phyloP scores from a whole-genome alignment of 53 echinoderm and acorn worm genomes.

The Mesocentrotus franciscanus region DNA sequence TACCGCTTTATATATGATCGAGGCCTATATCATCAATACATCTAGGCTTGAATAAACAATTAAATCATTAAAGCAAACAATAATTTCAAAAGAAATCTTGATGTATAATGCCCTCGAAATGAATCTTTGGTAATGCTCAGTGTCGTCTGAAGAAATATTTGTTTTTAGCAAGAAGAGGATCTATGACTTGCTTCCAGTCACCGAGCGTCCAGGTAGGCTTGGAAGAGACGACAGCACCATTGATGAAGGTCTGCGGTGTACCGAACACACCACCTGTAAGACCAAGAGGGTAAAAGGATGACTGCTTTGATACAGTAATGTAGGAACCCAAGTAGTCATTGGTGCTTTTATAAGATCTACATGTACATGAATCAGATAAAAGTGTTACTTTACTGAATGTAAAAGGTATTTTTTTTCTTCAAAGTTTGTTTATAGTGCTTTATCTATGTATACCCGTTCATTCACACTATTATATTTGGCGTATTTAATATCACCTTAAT shows the following conservation, averaged over 20 bases:
- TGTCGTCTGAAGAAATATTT: constrained; percentile 3
- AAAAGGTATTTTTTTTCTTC: too few species aligned
- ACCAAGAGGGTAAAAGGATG: neutral
- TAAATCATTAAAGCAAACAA: neutral
- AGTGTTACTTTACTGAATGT: too few species aligned
- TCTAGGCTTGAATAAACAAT: neutral
- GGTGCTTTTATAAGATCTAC: neutral
- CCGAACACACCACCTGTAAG: constrained; percentile 71
- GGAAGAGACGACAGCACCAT: constrained; percentile 66
- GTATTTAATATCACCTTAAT: too few species aligned
- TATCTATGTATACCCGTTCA: too few species aligned
- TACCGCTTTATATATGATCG: too few species aligned
- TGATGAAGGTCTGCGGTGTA: constrained; percentile 71
- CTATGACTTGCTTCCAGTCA: constrained; percentile 75
- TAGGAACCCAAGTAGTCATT: too few species aligned
- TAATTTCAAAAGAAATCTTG: neutral
- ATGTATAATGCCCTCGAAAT: neutral
- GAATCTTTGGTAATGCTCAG: neutral
- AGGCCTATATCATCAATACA: too few species aligned
- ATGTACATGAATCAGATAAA: neutral
- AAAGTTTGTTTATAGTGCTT: too few species aligned
- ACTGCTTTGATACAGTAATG: neutral
- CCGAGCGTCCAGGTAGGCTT: constrained; percentile 66
- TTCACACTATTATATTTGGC: too few species aligned
- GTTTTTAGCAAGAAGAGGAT: constrained; percentile 61